These are phyloP conservation scores for Epiblema foenella DNA, from an alignment of 2,888 invertebrate genomes.

Conservation along the genomic window DNA sequence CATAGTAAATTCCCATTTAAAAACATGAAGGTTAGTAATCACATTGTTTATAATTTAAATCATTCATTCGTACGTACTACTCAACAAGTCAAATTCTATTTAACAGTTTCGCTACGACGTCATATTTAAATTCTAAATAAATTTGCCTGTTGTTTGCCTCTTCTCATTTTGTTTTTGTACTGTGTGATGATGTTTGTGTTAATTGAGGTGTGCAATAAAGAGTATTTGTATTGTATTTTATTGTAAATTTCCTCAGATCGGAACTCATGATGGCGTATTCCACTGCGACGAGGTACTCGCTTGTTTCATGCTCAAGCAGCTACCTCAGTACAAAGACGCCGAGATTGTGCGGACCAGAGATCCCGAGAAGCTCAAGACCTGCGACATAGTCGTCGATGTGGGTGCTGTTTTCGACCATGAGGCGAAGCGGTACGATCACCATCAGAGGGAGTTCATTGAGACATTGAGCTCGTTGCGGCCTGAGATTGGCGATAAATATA, in stretches of 20 bases:
- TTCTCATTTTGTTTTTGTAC: no score
- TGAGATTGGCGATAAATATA: conserved; percentile 84
- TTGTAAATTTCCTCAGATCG: conserved; percentile 83
- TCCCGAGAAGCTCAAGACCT: conserved; percentile 87
- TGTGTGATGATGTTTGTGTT: no score
- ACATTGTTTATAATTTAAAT: not conserved
- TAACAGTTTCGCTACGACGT: not conserved
- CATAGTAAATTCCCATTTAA: conserved; percentile 17
- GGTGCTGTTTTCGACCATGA: conserved; percentile 93
- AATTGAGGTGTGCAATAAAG: no score
- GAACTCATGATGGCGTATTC: conserved; percentile 93
- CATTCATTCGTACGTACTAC: no score
- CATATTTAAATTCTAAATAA: conserved; percentile 37
- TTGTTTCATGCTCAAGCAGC: conserved; percentile 93
- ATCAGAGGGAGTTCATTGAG: conserved; percentile 91
- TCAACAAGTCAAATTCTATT: not conserved
- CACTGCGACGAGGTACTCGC: conserved; percentile 98
- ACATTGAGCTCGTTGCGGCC: conserved; percentile 87
- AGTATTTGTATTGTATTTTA: no score
- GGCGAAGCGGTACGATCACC: conserved; percentile 95
- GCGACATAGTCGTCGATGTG: conserved; percentile 98
- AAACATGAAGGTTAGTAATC: conserved; percentile 43
- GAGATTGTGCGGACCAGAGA: conserved; percentile 90
- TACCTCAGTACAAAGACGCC: conserved; percentile 93
- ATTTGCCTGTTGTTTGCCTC: no score